Conservation (phyloP, 2,888 invertebrate species). For the Aphelenchoides bicaudatus region DNA sequence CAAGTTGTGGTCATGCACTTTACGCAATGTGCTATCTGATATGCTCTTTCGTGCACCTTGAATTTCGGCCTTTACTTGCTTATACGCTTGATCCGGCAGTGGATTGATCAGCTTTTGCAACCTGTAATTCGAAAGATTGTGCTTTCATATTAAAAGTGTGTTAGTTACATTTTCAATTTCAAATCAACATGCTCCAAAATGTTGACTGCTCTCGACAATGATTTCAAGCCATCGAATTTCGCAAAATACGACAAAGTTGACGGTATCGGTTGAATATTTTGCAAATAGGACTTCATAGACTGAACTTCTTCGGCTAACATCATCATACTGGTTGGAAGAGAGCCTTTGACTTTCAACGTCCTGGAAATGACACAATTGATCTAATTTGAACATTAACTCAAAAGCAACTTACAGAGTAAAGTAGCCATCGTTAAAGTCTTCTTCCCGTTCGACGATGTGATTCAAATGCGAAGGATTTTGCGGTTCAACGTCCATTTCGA, state of each 20-base stretch:
- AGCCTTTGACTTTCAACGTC: conserved; percentile 15
- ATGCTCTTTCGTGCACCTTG: too few relatives aligned
- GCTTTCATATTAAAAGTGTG: not conserved
- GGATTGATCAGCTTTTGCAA: not conserved
- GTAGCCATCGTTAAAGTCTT: conserved; percentile 23
- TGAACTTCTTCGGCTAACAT: conserved; percentile 10
- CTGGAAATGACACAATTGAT: too few relatives aligned
- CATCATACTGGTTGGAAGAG: conserved; percentile 14
- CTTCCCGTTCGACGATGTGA: too few relatives aligned
- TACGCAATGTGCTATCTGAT: too few relatives aligned
- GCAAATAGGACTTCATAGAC: conserved; percentile 16
- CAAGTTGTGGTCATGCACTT: too few relatives aligned
- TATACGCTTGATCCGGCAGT: too few relatives aligned
- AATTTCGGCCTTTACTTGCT: too few relatives aligned
- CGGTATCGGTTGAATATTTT: conserved; percentile 11
- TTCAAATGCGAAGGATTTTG: too few relatives aligned
- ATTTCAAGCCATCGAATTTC: conserved; percentile 10
- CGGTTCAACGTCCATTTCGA: conserved; percentile 2
- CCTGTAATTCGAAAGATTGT: not conserved
- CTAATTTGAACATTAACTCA: too few relatives aligned
- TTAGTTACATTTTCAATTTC: conserved; percentile 12
- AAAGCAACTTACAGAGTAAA: too few relatives aligned
- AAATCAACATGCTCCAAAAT: conserved; percentile 10
- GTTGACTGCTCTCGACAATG: conserved; percentile 6
- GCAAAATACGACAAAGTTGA: conserved; percentile 24